Conservation (phyloP, 2,113 vertebrate species). For the Sphyrna mokarran region DNA sequence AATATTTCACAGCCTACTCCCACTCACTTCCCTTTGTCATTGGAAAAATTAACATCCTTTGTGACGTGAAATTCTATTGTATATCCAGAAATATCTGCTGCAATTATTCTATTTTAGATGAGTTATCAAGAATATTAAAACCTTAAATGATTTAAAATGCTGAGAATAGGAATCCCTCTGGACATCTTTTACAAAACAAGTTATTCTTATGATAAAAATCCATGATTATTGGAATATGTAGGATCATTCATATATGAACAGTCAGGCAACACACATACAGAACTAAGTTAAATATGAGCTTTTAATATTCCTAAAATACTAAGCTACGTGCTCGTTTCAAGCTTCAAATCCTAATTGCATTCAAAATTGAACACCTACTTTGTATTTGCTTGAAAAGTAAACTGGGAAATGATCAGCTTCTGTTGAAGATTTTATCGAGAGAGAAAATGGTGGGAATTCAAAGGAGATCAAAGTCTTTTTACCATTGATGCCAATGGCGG, state of each 20-base stretch:
- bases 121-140: not conserved
- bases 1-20: not conserved
- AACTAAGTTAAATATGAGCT: not conserved
- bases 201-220: not conserved
- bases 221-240: conserved; percentile 14
- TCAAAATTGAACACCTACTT: not conserved
- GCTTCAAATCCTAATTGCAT: not conserved
- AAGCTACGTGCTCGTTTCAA: not conserved
- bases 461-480: not conserved
- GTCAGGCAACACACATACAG: not conserved
- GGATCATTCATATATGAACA: not conserved
- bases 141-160: not conserved
- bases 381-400: not conserved
- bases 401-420: not conserved
- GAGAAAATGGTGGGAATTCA: too few relatives aligned
- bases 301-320: not conserved
- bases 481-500: not conserved
- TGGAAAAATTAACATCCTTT: conserved; percentile 13
- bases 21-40: not conserved
- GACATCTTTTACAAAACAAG: not conserved
- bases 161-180: not conserved
- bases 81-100: not conserved
- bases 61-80: not conserved
- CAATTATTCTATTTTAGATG: not conserved
- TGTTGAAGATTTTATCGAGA: not conserved